phyloP scores from a whole-genome alignment of 2,888 invertebrate species.

The Mechanitis messenoides region DNA sequence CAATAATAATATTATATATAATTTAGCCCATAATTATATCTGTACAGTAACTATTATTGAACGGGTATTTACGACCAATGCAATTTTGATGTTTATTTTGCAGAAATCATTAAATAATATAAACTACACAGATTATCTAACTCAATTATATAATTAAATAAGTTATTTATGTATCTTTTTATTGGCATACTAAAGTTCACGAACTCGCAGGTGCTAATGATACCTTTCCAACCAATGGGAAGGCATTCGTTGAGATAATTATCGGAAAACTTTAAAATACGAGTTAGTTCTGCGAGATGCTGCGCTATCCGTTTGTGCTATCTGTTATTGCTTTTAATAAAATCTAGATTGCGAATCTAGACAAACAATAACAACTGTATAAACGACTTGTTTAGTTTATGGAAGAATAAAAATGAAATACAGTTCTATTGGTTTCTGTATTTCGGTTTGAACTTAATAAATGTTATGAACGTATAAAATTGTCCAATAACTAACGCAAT shows the following conservation, averaged over 20 bases:
- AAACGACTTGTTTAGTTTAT: conserved; percentile 4
- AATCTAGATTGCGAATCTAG: conserved; percentile 26
- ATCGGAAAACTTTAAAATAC: conserved; percentile 29
- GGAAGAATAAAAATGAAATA: conserved; percentile 5
- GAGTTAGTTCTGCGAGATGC: conserved; percentile 21
- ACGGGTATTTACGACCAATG: too few species aligned
- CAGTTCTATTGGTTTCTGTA: not conserved
- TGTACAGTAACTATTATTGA: too few species aligned
- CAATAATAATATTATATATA: not conserved
- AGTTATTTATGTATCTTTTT: not conserved
- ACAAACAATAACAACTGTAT: conserved; percentile 20
- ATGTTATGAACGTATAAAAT: not conserved
- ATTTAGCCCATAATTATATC: not conserved
- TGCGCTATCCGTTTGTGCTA: conserved; percentile 22
- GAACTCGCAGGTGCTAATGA: not conserved
- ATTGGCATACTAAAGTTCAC: not conserved
- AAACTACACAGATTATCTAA: too few species aligned
- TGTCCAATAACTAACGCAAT: not conserved
- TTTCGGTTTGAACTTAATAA: not conserved
- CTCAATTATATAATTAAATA: not conserved
- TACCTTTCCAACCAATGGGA: not conserved
- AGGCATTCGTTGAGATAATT: conserved; percentile 17
- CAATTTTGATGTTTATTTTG: too few species aligned
- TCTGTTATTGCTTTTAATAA: conserved; percentile 34
- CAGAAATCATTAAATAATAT: too few species aligned